A percentile compares a stretch with the other conserved stretches of the same genome.
These are phyloP conservation scores for Acrobasis consociella DNA, from an alignment of 2,888 invertebrate species.

Conservation along the genomic window DNA sequence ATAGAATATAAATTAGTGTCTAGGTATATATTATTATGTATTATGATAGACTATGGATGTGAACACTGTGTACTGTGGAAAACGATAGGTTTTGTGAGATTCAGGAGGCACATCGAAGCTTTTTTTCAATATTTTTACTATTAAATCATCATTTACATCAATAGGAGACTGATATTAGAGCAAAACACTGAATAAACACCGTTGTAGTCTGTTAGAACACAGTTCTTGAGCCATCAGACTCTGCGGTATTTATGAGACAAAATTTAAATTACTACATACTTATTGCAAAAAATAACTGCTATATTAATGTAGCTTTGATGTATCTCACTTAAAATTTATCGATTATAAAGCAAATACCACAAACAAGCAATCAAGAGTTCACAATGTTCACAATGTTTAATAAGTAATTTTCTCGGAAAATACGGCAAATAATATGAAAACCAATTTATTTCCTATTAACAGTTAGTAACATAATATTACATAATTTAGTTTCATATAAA, in stretches of 20 bases:
- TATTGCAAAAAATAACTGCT: neutral
- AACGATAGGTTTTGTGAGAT: conserved; percentile 57
- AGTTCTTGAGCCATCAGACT: conserved; percentile 80
- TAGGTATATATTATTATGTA: neutral
- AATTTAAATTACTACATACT: neutral
- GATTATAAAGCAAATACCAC: conserved; percentile 17
- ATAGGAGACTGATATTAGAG: conserved; percentile 28
- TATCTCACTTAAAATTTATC: conserved; percentile 31
- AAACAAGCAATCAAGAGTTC: conserved; percentile 38
- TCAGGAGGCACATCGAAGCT: conserved; percentile 71
- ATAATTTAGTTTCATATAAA: conserved; percentile 23
- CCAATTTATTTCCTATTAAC: too few relatives aligned
- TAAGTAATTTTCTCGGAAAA: too few relatives aligned
- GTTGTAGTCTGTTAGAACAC: conserved; percentile 70
- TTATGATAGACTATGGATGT: conserved; percentile 47
- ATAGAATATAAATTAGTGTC: neutral
- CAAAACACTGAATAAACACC: conserved; percentile 58
- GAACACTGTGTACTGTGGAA: conserved; percentile 44
- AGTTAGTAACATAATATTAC: too few relatives aligned
- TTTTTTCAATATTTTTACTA: conserved; percentile 25
- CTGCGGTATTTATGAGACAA: conserved; percentile 58
- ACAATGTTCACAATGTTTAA: too few relatives aligned
- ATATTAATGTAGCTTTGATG: conserved; percentile 27
- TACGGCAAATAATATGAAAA: too few relatives aligned
- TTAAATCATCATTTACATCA: conserved; percentile 23